phyloP scores from a whole-genome alignment of 2,113 vertebrate genomes.

The Triplophysa tibetana region DNA sequence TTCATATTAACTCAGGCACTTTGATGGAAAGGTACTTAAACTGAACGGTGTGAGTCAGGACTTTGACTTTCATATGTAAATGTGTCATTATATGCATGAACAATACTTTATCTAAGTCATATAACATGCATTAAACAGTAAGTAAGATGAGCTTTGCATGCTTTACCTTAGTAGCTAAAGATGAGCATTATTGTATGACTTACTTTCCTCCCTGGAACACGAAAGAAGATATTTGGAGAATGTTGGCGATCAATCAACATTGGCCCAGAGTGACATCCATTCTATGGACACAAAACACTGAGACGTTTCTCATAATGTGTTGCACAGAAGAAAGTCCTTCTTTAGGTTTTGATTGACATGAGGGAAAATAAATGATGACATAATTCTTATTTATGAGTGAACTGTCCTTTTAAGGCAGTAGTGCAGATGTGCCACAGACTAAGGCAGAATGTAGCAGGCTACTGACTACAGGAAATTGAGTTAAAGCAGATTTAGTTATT shows the following conservation, averaged over 20 bases:
- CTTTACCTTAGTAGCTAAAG: neutral
- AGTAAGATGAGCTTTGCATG: neutral
- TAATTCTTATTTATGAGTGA: no score
- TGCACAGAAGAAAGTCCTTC: no score
- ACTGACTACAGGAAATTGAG: slow-evolving; percentile 25
- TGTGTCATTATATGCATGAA: neutral
- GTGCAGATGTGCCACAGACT: slow-evolving; percentile 5
- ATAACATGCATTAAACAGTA: neutral
- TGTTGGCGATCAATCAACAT: no score
- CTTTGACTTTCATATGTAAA: neutral
- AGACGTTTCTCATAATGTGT: no score
- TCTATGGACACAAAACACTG: no score
- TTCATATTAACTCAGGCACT: no score
- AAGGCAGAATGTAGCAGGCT: neutral
- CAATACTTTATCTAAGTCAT: neutral
- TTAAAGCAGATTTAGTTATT: slow-evolving; percentile 17
- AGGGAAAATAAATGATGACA: no score
- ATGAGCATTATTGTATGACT: no score
- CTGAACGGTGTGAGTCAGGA: neutral
- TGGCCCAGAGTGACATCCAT: no score
- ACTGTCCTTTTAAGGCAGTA: neutral
- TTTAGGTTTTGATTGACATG: no score
- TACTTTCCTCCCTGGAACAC: no score
- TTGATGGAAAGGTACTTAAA: neutral
- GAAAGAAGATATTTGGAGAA: no score